These are phyloP conservation scores for Berghia stephanieae DNA, from an alignment of 1,140 invertebrate genomes.

Conservation along the genomic window DNA sequence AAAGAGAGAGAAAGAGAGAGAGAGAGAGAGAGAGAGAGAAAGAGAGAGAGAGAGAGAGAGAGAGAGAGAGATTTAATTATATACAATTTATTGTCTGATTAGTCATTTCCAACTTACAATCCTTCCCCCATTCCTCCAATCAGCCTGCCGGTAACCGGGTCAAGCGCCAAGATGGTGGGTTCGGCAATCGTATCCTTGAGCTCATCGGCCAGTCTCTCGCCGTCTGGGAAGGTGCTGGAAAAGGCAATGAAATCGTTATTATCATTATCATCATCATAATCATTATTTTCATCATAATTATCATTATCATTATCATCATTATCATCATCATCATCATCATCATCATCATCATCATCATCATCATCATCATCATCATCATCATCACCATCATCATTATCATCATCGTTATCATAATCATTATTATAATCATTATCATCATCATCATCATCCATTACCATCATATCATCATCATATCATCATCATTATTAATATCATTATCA, in stretches of 20 bases:
- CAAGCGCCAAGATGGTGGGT: conserved; percentile 77
- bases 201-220: conserved; percentile 30
- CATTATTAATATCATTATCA: background rate
- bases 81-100: background rate
- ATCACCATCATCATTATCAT: too few relatives aligned
- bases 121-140: conserved; percentile 33
- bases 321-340: background rate
- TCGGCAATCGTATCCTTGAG: conserved; percentile 78
- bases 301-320: background rate
- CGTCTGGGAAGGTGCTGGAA: conserved; percentile 40
- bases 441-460: too few relatives aligned
- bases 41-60: too few relatives aligned
- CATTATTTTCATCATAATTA: background rate
- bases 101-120: conserved; percentile 27
- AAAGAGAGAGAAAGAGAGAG: too few relatives aligned
- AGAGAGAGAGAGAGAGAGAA: too few relatives aligned
- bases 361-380: background rate
- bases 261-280: background rate
- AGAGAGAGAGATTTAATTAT: background rate
- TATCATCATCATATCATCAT: too few relatives aligned
- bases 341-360: background rate
- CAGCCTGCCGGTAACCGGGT: conserved; percentile 27
- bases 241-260: background rate
- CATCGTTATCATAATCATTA: background rate
- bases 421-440: background rate